A percentile compares a stretch with the other conserved stretches of the same genome.
Evolutionary conservation across 2,797 vertebrate species (phyloP).

Genomic region (Coluber constrictor): DNA sequence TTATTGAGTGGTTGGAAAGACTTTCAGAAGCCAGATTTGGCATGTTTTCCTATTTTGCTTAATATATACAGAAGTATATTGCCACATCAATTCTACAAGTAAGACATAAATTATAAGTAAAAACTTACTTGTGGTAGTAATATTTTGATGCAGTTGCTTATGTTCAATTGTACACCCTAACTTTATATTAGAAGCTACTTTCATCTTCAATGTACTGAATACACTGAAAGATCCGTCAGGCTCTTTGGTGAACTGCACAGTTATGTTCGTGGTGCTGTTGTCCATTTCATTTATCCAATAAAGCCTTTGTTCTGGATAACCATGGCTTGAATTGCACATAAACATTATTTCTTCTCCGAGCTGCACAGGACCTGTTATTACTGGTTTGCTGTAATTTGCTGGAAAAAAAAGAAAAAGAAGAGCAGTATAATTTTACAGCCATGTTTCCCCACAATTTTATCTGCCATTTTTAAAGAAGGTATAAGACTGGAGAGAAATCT

Average conservation of each 20-base stretch:
- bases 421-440: rapidly evolving
- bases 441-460: not conserved
- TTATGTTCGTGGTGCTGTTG: slow-evolving; percentile 49
- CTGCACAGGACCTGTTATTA: slow-evolving; percentile 43
- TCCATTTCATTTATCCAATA: slow-evolving; percentile 70
- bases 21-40: not conserved
- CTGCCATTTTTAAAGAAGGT: not conserved
- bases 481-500: not conserved
- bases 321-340: slow-evolving; percentile 62
- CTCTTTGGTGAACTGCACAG: not conserved
- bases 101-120: not conserved
- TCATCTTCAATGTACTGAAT: slow-evolving; percentile 57
- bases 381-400: slow-evolving; percentile 68
- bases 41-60: not conserved
- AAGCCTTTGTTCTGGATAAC: slow-evolving; percentile 64
- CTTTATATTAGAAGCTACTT: slow-evolving; percentile 31
- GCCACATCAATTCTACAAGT: not conserved
- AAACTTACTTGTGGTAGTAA: slow-evolving; percentile 61
- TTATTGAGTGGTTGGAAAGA: not conserved
- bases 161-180: slow-evolving; percentile 72
- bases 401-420: not conserved
- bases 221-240: slow-evolving; percentile 52
- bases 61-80: not conserved
- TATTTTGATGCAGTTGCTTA: slow-evolving; percentile 61
- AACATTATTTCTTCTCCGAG: slow-evolving; percentile 56